Conservation (phyloP, 2,888 invertebrate genomes). For the Volucella bombylans region DNA sequence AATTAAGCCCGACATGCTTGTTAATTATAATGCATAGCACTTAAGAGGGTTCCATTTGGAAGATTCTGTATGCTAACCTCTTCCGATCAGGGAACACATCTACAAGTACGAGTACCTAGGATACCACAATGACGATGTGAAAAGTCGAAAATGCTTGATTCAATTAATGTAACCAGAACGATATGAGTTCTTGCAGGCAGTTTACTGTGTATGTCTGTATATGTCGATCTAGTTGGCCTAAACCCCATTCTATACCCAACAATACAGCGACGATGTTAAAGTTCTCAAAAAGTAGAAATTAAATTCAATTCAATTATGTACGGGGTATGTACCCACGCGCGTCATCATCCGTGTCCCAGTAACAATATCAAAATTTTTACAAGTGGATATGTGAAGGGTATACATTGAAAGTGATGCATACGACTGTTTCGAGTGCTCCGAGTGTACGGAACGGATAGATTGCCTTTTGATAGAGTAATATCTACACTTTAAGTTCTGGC, state of each 20-base stretch:
- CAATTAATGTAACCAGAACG: conserved; percentile 24
- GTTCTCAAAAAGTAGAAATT: conserved; percentile 22
- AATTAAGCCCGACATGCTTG: conserved; percentile 3
- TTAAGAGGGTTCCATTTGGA: conserved; percentile 17
- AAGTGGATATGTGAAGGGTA: background rate
- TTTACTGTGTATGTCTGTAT: background rate
- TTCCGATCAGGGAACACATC: background rate
- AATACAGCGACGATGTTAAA: background rate
- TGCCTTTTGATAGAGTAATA: background rate
- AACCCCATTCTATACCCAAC: background rate
- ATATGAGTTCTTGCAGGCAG: background rate
- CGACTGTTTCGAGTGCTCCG: background rate
- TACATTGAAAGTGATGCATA: background rate
- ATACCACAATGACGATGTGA: conserved; percentile 3
- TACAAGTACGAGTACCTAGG: background rate
- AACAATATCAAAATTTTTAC: background rate
- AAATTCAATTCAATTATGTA: conserved; percentile 42
- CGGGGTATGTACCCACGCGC: conserved; percentile 9
- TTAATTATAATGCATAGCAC: conserved; percentile 38
- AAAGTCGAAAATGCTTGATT: conserved; percentile 1
- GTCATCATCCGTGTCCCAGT: background rate
- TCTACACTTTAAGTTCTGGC: background rate
- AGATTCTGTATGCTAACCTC: conserved; percentile 1
- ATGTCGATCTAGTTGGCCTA: conserved; percentile 1
- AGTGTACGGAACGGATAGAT: background rate